Percentiles rank a stretch among this genome's conserved stretches.
These are phyloP conservation scores for Sphecodes monilicornis DNA, from an alignment of 2,888 invertebrate genomes.

Conservation along the genomic window DNA sequence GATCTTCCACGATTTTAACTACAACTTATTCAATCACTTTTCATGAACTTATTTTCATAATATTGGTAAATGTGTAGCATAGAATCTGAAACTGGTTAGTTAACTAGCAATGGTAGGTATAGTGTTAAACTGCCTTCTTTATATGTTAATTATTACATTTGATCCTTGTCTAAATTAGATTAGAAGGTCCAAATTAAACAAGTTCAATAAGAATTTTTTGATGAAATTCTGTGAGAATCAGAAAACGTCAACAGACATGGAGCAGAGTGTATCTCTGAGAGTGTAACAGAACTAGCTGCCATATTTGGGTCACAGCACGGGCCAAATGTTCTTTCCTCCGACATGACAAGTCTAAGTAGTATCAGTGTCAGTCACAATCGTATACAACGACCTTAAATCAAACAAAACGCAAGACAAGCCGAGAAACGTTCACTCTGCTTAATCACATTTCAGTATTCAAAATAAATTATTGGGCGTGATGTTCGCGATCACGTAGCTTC, in stretches of 20 bases:
- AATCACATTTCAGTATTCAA: background rate
- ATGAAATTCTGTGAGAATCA: no score
- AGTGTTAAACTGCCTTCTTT: background rate
- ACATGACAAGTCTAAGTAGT: conserved; percentile 11
- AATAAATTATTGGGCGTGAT: conserved; percentile 25
- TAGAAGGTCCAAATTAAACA: background rate
- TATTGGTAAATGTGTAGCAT: no score
- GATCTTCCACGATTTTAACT: no score
- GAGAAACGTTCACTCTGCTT: background rate
- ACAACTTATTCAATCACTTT: no score
- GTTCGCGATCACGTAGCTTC: conserved; percentile 38
- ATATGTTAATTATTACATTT: background rate
- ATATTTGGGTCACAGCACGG: conserved; percentile 37
- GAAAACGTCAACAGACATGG: background rate
- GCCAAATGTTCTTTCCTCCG: conserved; percentile 24
- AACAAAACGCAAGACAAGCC: background rate
- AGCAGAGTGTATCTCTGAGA: background rate
- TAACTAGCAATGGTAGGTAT: background rate
- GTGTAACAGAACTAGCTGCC: background rate
- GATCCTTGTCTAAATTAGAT: background rate
- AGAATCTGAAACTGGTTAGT: background rate
- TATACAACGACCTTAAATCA: background rate
- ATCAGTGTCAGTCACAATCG: conserved; percentile 7
- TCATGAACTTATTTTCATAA: no score
- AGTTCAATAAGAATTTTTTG: background rate